Percentiles rank a stretch among this genome's conserved stretches.
Conservation (phyloP, 2,113 vertebrate species). For the Rhabdomys dilectus region DNA sequence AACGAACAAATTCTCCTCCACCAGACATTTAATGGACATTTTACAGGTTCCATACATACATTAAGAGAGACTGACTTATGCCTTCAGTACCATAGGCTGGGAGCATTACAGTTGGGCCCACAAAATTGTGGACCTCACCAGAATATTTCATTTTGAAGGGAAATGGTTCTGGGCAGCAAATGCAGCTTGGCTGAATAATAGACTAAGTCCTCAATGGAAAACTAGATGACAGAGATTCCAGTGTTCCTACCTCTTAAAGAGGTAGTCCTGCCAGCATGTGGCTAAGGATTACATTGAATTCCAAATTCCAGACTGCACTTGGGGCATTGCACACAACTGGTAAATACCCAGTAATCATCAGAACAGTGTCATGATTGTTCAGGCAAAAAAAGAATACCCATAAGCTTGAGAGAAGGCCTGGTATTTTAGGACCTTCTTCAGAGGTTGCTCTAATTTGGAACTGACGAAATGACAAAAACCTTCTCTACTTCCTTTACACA, state of each 20-base stretch:
- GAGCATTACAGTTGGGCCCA: neutral
- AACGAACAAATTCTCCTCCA: neutral
- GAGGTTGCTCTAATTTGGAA: constrained; percentile 66
- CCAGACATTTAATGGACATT: neutral
- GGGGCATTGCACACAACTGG: neutral
- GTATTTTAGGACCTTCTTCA: constrained; percentile 47
- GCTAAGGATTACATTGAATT: constrained; percentile 37
- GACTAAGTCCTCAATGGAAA: neutral
- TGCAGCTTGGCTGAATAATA: neutral
- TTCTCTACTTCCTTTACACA: constrained; percentile 31
- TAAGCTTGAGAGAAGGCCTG: neutral
- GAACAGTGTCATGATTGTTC: constrained; percentile 34
- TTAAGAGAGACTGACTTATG: neutral
- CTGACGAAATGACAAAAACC: constrained; percentile 52
- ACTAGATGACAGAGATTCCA: constrained; percentile 42
- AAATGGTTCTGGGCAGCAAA: neutral
- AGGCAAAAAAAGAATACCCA: constrained; percentile 38
- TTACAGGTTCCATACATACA: neutral
- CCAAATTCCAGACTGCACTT: constrained; percentile 55
- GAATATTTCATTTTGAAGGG: constrained; percentile 19
- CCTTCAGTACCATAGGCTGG: neutral
- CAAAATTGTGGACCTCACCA: neutral
- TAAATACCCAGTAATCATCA: neutral
- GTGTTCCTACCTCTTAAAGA: constrained; percentile 56
- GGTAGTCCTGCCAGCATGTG: constrained; percentile 4